Evolutionary conservation across 2,888 invertebrate genomes (phyloP), one percentile per base, ranked within the genome.

Genomic region (Folsomia candida): DNA sequence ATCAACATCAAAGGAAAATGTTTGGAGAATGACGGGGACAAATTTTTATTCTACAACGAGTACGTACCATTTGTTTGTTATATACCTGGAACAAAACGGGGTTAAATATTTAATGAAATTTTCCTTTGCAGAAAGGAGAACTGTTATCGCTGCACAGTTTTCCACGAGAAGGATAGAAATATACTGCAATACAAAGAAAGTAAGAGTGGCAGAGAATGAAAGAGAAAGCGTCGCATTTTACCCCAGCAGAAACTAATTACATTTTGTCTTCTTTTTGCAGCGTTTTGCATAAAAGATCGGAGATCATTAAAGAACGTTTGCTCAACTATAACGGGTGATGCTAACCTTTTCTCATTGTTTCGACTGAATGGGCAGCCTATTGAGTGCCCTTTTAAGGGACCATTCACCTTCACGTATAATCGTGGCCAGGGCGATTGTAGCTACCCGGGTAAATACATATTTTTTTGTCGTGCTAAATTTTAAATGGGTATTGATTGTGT

Each of bases 171-270:
- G 85, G 95, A 95, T 85, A 88, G 90, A 83, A 95, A 95, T 86
- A 93, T 95, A 81, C 88, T 95, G 77, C 95, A 95, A 85, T 95
- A 94, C 87, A 95, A 95, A 90, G 94, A 94, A 88, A 94, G 95
- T 95, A 87, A 94, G 95, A 92, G 57, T 37, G n/a, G n/a, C n/a
- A n/a, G n/a, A n/a, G n/a, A n/a, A n/a, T n/a, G n/a, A n/a, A n/a
- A n/a, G n/a, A n/a, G n/a, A n/a, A n/a, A n/a, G n/a, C n/a, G n/a
- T n/a, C n/a, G 22, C 26, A 47, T 51, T 25, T 24, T 24, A n/a
- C n/a, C 24, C 11, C 9, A 51, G 51, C 37, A 29, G 11, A 14
- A 22, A 6, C 20, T 29, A 26, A 58, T n/a, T n/a, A n/a, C n/a
- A 57, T 11, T 11, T 6, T 9, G 57, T 11, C 20, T 20, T 6